Percentiles rank a stretch among this genome's conserved stretches.
Conservation (phyloP, 2,888 invertebrate genomes). For the Cephus pulcher region DNA sequence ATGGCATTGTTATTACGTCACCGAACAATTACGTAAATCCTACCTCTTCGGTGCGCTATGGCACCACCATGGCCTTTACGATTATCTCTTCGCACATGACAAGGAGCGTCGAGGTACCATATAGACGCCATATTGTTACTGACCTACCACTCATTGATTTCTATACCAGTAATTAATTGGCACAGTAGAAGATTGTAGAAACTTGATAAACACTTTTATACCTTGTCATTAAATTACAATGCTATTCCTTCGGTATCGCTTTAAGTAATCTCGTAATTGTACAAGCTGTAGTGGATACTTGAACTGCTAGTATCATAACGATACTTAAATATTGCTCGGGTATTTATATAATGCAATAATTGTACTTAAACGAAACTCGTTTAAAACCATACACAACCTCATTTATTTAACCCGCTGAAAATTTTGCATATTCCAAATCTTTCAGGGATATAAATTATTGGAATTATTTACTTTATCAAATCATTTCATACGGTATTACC, state of each 20-base stretch:
- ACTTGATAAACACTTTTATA: not conserved
- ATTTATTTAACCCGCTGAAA: not conserved
- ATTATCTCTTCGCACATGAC: conserved; percentile 29
- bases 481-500: too few species aligned
- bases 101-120: conserved; percentile 23
- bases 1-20: conserved; percentile 19
- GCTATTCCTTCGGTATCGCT: not conserved
- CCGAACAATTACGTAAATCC: conserved; percentile 25
- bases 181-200: not conserved
- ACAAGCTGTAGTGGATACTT: not conserved
- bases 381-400: not conserved
- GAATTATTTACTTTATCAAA: not conserved
- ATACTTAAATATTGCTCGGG: not conserved
- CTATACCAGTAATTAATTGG: not conserved
- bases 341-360: not conserved
- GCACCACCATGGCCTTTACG: conserved; percentile 34
- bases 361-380: not conserved
- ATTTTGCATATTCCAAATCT: not conserved
- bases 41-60: conserved; percentile 30
- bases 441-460: not conserved
- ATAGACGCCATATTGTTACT: not conserved
- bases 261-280: not conserved
- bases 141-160: not conserved
- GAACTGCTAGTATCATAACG: not conserved
- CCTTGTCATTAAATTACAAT: not conserved